Percentiles rank a stretch among this genome's conserved stretches.
Evolutionary conservation across 2,888 invertebrate genomes (phyloP).

Genomic region (Therioaphis trifolii): DNA sequence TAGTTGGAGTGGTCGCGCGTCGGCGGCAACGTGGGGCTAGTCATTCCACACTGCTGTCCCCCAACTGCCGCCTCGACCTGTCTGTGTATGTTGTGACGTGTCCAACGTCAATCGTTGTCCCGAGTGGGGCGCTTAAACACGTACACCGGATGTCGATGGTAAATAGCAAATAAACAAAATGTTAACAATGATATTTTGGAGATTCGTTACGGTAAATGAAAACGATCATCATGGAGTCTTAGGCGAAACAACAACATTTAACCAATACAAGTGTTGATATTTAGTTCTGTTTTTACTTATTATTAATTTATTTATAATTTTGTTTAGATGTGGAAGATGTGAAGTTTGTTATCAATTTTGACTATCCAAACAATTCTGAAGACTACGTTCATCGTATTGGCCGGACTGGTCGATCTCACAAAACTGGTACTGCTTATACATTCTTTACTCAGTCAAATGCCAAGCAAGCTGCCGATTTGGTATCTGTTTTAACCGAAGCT

Average conservation of each 20-base stretch:
- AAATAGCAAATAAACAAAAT: conserved; percentile 61
- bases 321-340: conserved; percentile 78
- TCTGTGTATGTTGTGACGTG: conserved; percentile 61
- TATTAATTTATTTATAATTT: conserved; percentile 62
- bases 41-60: conserved; percentile 59
- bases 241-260: conserved; percentile 48
- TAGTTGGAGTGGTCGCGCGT: conserved; percentile 55
- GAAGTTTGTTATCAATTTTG: conserved; percentile 80
- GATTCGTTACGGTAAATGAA: conserved; percentile 48
- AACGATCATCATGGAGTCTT: conserved; percentile 44
- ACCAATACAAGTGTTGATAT: conserved; percentile 52
- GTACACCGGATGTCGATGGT: conserved; percentile 62
- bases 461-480: conserved; percentile 90
- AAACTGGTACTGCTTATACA: conserved; percentile 93
- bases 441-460: conserved; percentile 94
- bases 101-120: conserved; percentile 62
- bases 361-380: conserved; percentile 78
- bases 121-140: conserved; percentile 59
- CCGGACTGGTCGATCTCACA: conserved; percentile 76
- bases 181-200: conserved; percentile 60
- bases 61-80: conserved; percentile 57
- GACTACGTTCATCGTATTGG: conserved; percentile 81
- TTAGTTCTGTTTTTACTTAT: conserved; percentile 63
- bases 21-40: conserved; percentile 58
- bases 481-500: conserved; percentile 92